These are phyloP conservation scores for Nycticorax nycticorax DNA, from an alignment of 2,113 vertebrate species.

Conservation along the genomic window DNA sequence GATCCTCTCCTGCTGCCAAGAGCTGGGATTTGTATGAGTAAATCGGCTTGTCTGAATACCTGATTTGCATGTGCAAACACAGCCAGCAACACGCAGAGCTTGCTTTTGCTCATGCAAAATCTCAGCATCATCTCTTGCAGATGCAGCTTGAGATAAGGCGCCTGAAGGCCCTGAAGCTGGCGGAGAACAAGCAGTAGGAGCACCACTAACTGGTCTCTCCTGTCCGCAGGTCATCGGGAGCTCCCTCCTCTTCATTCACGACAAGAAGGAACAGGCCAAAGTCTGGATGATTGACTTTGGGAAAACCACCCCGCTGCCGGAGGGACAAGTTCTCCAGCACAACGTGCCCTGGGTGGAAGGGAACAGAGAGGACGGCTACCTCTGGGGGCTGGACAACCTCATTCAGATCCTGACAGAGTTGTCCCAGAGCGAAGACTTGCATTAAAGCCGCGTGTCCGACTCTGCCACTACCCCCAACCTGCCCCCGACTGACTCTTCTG, in stretches of 20 bases:
- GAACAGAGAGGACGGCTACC: slow-evolving; percentile 96
- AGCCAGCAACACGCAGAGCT: background rate
- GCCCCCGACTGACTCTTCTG: slow-evolving; percentile 60
- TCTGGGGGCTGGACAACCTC: slow-evolving; percentile 92
- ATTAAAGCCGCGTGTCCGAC: slow-evolving; percentile 13
- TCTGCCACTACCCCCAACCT: slow-evolving; percentile 27
- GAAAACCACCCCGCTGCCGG: slow-evolving; percentile 91
- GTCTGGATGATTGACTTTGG: slow-evolving; percentile 99
- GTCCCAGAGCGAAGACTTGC: slow-evolving; percentile 59
- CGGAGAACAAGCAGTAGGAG: background rate
- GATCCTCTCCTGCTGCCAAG: background rate
- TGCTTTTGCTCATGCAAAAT: background rate
- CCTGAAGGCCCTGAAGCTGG: background rate
- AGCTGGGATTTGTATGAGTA: background rate
- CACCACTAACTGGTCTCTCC: background rate
- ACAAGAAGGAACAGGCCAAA: slow-evolving; percentile 91
- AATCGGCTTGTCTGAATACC: background rate
- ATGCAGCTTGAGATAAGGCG: background rate
- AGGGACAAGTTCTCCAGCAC: slow-evolving; percentile 89
- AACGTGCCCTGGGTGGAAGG: slow-evolving; percentile 88
- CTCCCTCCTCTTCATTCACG: slow-evolving; percentile 96
- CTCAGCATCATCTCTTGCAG: background rate
- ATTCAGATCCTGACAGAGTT: slow-evolving; percentile 88
- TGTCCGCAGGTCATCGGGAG: slow-evolving; percentile 92
- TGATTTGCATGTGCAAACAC: background rate